A percentile compares a stretch with the other conserved stretches of the same genome.
Evolutionary conservation across 2,888 invertebrate genomes (phyloP).

Genomic region (Noctua janthina): DNA sequence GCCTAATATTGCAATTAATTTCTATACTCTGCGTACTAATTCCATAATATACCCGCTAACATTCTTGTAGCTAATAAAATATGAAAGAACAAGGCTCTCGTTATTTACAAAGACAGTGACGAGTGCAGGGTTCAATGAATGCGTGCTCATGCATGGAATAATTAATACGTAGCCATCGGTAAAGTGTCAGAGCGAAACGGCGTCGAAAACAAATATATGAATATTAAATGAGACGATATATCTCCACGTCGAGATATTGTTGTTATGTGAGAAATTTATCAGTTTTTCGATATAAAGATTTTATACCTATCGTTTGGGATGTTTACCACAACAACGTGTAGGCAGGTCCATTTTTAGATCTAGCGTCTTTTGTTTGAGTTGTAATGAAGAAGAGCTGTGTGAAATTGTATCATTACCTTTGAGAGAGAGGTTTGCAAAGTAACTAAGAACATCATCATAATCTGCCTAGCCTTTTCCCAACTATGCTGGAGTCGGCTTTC

Average conservation of each 20-base stretch:
- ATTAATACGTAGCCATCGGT: conserved; percentile 84
- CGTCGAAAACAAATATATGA: conserved; percentile 87
- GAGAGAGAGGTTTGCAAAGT: too few relatives aligned
- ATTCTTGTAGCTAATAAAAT: conserved; percentile 14
- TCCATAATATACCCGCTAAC: neutral
- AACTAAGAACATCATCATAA: too few relatives aligned
- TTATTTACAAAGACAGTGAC: conserved; percentile 66
- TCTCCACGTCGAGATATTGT: conserved; percentile 74
- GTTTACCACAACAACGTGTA: neutral
- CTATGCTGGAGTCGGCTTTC: too few relatives aligned
- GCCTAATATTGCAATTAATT: neutral
- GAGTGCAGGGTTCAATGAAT: conserved; percentile 75
- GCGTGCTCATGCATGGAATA: conserved; percentile 81
- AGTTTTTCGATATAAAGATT: conserved; percentile 35
- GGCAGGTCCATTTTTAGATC: conserved; percentile 15
- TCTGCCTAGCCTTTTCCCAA: too few relatives aligned
- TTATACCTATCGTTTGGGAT: conserved; percentile 17
- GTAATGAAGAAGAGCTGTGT: neutral
- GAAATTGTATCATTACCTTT: neutral
- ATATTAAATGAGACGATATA: conserved; percentile 83
- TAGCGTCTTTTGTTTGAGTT: neutral
- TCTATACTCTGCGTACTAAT: neutral
- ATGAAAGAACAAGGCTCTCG: conserved; percentile 56
- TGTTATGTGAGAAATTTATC: conserved; percentile 65
- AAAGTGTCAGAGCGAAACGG: conserved; percentile 80